Evolutionary conservation across 2,888 invertebrate species (phyloP), one percentile per base, ranked within the genome.

Genomic region (Erynnis tages): DNA sequence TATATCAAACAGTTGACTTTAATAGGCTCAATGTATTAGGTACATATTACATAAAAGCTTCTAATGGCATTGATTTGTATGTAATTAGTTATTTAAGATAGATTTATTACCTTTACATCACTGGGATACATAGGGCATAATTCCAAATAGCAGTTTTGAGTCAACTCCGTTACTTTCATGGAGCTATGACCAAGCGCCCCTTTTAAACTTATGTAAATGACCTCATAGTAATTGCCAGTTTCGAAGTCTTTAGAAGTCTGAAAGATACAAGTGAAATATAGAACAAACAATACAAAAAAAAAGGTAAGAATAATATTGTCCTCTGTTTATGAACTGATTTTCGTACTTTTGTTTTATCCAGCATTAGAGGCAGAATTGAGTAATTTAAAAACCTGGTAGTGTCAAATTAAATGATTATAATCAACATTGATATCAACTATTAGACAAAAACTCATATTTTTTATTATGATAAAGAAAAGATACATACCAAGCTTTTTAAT

Each of bases 171-270:
- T 1, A 79, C 61, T 59, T 78, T 71, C 7, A 74, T 56, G 59
- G 84, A 76, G 58, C 76, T 82, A 30, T 79, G 79, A 41, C 61
- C 19, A 10, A 78, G 59, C 8, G 66, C 59, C 55, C 77, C 82
- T 38, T 71, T 76, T 1, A 88, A 56, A 44, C 68, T 73, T 17
- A 64, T 67, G 54, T 79, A 81, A 23, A 88, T 66, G 8, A 86
- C 84, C 66, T 87, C 86, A 71, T 84, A 83, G 54, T 81, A 89
- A 65, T 89, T 89, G 2, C 88, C 82, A 50, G 61, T 58, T 34
- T 66, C 56, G 58, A 85, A 85, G 57, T 73, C 63, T 46, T 63
- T 59, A 38, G 53, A 8, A 43, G 62, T 58, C 65, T 70, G 14
- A 27, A 60, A 43, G 11, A 59, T 54, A 5, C 10, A 7, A 32